Evolutionary conservation across 2,797 vertebrate genomes (phyloP), one percentile per base, ranked within the genome.

Genomic region (Rhinogobio ventralis): DNA sequence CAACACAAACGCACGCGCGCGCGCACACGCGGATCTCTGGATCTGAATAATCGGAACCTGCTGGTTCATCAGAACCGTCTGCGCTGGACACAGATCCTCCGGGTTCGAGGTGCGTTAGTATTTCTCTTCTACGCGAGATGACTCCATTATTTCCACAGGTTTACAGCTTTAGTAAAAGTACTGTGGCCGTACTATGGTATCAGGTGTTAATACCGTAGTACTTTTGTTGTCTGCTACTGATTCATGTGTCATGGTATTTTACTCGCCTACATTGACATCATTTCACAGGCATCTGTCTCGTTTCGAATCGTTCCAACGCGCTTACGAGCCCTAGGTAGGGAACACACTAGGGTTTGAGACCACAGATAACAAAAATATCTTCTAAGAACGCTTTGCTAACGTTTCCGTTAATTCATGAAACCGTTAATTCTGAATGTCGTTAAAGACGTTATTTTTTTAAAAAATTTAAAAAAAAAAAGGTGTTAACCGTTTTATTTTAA

Each of bases 1-100:
- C 53, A 46, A 53, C 57, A 66, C 81, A 72, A 53, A 30, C 79
- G 53, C 33, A 10, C 75, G 53, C 71, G 68, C 75, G 36, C 72
- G 28, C 25, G 46, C 49, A 62, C 30, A 62, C 68, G 68, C 76
- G 76, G 60, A 64, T 79, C 55, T 62, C n/a, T 42, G 71, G 71
- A n/a, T 82, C 69, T 66, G 57, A 62, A 67, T 20, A 60, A 45
- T 20, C 82, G 62, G 82, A 57, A 77, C 5, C 82, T 69, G 73
- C 82, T 69, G 82, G 46, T 77, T 83, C 82, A 55, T 83, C 82
- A 51, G 69, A 75, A 82, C 36, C 80, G 55, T n/a, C 72, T 39
- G 82, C 82, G 72, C 82, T 51, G 72, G 72, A 83, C 51, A 28
- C 62, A 36, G 62, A 83, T 46, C 73, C 23, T 14, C 51, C 80